Conservation (phyloP, 2,113 vertebrate species). For the Limnothrissa miodon region DNA sequence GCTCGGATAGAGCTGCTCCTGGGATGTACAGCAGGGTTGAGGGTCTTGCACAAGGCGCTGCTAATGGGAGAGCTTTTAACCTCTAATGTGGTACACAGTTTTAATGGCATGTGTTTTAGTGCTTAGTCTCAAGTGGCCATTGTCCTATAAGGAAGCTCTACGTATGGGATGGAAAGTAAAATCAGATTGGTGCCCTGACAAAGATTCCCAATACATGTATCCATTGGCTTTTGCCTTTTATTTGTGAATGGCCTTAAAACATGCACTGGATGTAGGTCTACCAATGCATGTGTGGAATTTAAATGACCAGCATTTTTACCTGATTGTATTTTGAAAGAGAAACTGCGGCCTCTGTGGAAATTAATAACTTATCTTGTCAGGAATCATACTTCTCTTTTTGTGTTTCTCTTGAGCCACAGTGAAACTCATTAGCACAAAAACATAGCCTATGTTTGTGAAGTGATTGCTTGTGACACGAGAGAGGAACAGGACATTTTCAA, state of each 20-base stretch:
- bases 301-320: background rate
- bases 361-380: slow-evolving; percentile 6
- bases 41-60: background rate
- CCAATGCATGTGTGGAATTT: background rate
- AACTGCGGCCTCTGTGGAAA: slow-evolving; percentile 3
- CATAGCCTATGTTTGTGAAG: slow-evolving; percentile 24
- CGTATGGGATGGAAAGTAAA: background rate
- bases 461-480: slow-evolving; percentile 21
- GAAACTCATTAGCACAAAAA: slow-evolving; percentile 33
- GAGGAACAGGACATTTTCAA: slow-evolving; percentile 21
- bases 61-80: background rate
- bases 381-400: slow-evolving; percentile 12
- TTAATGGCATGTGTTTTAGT: background rate
- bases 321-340: background rate
- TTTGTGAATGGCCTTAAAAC: background rate
- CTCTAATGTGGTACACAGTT: background rate
- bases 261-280: background rate
- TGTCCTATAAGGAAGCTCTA: background rate
- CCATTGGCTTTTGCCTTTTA: background rate
- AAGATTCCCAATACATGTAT: background rate
- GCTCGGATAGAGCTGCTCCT: background rate
- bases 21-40: background rate
- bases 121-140: background rate
- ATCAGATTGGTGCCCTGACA: background rate
- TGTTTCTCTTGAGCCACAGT: slow-evolving; percentile 24